Conservation (phyloP, 1,140 invertebrate species). For the Orius insidiosus region DNA sequence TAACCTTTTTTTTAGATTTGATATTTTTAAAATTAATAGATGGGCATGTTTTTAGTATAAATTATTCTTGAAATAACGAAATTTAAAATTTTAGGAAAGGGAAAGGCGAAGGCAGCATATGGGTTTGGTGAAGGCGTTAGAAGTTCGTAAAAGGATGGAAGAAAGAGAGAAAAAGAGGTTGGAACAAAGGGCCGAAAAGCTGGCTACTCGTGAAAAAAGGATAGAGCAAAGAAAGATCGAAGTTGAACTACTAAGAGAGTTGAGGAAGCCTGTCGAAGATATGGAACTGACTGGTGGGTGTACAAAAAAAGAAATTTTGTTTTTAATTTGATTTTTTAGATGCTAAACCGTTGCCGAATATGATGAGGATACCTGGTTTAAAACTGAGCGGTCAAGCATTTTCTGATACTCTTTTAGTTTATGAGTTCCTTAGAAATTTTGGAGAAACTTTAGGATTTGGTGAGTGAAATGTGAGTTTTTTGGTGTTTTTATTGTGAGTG, state of each 20-base stretch:
- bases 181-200: constrained; percentile 57
- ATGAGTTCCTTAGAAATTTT: constrained; percentile 91
- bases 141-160: constrained; percentile 68
- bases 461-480: constrained; percentile 31
- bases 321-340: constrained; percentile 25
- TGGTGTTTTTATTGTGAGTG: constrained; percentile 1
- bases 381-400: constrained; percentile 72
- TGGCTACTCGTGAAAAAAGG: constrained; percentile 62
- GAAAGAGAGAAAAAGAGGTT: constrained; percentile 72
- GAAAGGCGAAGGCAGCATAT: constrained; percentile 82
- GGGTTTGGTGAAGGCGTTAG: constrained; percentile 68
- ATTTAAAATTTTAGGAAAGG: constrained; percentile 47
- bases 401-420: constrained; percentile 80
- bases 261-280: constrained; percentile 76
- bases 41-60: too few species aligned
- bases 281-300: constrained; percentile 48
- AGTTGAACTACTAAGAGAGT: constrained; percentile 63
- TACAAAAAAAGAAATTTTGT: too few species aligned
- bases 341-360: constrained; percentile 52
- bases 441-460: constrained; percentile 83
- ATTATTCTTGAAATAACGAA: too few species aligned
- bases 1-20: too few species aligned
- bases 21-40: too few species aligned
- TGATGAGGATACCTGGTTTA: constrained; percentile 62
- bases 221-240: constrained; percentile 67